These are phyloP conservation scores for Trachelus troglodyta DNA, from an alignment of 2,888 invertebrate species.

Conservation along the genomic window DNA sequence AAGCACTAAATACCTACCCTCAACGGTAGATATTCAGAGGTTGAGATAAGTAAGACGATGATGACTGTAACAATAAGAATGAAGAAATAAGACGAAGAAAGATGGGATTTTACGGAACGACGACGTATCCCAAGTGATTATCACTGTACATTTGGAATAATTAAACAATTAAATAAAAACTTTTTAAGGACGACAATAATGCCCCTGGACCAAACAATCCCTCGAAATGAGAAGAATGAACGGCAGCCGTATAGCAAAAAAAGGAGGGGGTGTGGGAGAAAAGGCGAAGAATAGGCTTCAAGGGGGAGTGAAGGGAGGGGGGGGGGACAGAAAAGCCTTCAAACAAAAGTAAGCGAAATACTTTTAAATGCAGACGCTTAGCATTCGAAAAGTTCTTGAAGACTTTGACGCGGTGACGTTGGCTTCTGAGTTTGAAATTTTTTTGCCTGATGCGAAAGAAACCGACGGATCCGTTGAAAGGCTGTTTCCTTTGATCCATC, in stretches of 20 bases:
- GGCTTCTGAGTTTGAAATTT: background rate
- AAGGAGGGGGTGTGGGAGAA: background rate
- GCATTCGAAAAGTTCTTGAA: background rate
- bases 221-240: constrained; percentile 1
- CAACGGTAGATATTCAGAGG: background rate
- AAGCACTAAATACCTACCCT: background rate
- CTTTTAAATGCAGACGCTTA: constrained; percentile 5
- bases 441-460: background rate
- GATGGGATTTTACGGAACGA: background rate
- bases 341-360: background rate
- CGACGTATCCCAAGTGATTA: constrained; percentile 35
- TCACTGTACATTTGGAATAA: constrained; percentile 52
- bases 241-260: background rate
- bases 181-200: constrained; percentile 27
- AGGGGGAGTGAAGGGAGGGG: background rate
- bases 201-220: background rate
- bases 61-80: background rate
- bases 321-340: background rate
- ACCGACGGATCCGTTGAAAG: background rate
- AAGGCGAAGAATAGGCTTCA: background rate
- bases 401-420: background rate
- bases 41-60: background rate
- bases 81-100: background rate
- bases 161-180: constrained; percentile 52
- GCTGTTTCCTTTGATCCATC: background rate